Evolutionary conservation across 2,797 vertebrate genomes (phyloP).

Genomic region (Psittacula echo): DNA sequence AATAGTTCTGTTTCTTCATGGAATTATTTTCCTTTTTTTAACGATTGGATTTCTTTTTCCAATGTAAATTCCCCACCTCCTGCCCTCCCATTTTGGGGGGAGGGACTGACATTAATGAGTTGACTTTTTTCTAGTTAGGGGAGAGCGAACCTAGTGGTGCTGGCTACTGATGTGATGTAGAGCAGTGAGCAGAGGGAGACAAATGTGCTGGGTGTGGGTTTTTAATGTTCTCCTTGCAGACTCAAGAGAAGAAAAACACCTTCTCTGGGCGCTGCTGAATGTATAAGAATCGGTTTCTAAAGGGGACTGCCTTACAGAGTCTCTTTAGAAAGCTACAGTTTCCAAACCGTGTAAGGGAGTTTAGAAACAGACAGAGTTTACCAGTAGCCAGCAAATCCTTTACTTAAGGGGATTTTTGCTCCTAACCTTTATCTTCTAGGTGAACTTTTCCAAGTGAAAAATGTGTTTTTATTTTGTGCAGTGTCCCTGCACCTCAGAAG

Average conservation of each 20-base stretch:
- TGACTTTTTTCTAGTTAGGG: background rate
- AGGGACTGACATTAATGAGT: background rate
- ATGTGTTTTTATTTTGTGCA: slow-evolving; percentile 22
- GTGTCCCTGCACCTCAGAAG: slow-evolving; percentile 53
- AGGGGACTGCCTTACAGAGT: background rate
- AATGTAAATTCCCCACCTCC: background rate
- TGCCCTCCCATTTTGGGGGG: background rate
- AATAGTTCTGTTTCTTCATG: background rate
- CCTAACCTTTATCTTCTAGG: background rate
- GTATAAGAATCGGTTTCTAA: background rate
- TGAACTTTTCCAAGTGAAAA: background rate
- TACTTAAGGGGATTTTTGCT: background rate
- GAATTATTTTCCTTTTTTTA: background rate
- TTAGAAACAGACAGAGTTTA: background rate
- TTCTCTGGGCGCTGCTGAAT: background rate
- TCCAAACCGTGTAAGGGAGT: background rate
- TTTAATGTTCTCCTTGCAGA: background rate
- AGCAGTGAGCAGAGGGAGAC: background rate
- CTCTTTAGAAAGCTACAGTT: background rate
- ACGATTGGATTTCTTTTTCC: background rate
- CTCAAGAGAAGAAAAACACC: background rate
- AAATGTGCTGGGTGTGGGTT: background rate
- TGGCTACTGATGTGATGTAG: background rate
- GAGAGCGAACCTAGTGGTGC: background rate
- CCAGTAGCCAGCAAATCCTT: background rate